These are phyloP conservation scores for Chorisops tibialis DNA, from an alignment of 2,888 invertebrate genomes.

Conservation along the genomic window DNA sequence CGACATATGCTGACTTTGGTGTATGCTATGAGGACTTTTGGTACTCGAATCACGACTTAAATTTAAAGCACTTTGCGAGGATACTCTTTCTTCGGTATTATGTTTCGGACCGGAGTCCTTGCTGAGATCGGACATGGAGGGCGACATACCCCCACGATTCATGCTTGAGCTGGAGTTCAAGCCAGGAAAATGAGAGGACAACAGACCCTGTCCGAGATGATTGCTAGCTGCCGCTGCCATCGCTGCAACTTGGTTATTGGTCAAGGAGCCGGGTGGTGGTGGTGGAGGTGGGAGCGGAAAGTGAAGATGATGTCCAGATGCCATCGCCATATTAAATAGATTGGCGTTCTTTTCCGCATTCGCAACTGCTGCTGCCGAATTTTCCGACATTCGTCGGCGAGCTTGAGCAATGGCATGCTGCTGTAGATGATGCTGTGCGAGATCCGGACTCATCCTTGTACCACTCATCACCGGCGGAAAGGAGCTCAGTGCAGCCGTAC, in stretches of 20 bases:
- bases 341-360: conserved; percentile 55
- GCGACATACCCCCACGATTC: conserved; percentile 38
- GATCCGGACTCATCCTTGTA: conserved; percentile 46
- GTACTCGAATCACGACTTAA: conserved; percentile 56
- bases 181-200: conserved; percentile 55
- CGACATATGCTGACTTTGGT: conserved; percentile 39
- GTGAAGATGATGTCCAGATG: conserved; percentile 57
- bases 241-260: conserved; percentile 62
- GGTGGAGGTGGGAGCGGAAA: conserved; percentile 65
- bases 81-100: conserved; percentile 45
- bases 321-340: conserved; percentile 60
- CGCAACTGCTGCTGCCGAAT: conserved; percentile 37
- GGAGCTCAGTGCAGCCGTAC: conserved; percentile 54
- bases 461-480: conserved; percentile 47
- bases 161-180: conserved; percentile 34
- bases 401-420: conserved; percentile 51
- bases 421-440: conserved; percentile 44
- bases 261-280: conserved; percentile 57
- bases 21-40: conserved; percentile 36
- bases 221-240: conserved; percentile 58
- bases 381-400: conserved; percentile 57
- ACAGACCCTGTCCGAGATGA: conserved; percentile 59
- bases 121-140: conserved; percentile 41
- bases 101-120: conserved; percentile 41
- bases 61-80: conserved; percentile 61